A percentile compares a stretch with the other conserved stretches of the same genome.
phyloP scores from a whole-genome alignment of 2,888 invertebrate species.

The Melanostoma scalare region DNA sequence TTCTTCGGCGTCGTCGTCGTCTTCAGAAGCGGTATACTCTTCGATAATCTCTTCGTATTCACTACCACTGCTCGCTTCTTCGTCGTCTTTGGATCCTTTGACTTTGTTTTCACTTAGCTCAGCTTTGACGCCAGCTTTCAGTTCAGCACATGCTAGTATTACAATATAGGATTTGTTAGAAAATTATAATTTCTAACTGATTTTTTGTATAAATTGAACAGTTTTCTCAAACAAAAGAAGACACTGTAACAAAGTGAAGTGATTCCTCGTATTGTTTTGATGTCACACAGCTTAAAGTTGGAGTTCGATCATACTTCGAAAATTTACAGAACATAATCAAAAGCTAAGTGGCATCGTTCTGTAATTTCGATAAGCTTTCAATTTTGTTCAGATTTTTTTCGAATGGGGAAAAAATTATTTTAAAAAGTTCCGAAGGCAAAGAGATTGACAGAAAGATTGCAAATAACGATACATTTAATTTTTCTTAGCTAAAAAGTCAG shows the following conservation, averaged over 20 bases:
- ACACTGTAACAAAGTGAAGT: constrained; percentile 22
- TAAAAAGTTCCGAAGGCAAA: too few relatives aligned
- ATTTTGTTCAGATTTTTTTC: too few relatives aligned
- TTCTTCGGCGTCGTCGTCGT: constrained; percentile 74
- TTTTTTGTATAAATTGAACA: constrained; percentile 17
- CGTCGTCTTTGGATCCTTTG: constrained; percentile 55
- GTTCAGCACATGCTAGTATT: constrained; percentile 83
- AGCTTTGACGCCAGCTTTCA: constrained; percentile 82
- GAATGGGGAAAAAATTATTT: too few relatives aligned
- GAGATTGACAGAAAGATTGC: too few relatives aligned
- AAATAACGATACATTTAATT: too few relatives aligned
- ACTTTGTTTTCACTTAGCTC: constrained; percentile 75
- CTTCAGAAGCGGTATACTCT: constrained; percentile 80
- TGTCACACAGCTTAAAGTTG: constrained; percentile 33
- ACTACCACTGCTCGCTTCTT: constrained; percentile 79
- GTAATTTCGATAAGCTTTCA: too few relatives aligned
- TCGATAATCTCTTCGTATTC: constrained; percentile 81
- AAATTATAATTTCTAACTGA: constrained; percentile 10
- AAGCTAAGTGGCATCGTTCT: too few relatives aligned
- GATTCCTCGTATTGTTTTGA: constrained; percentile 1
- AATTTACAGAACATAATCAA: too few relatives aligned
- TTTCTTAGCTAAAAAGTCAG: too few relatives aligned
- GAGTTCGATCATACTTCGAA: too few relatives aligned
- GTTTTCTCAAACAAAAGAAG: constrained; percentile 36
- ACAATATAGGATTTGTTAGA: constrained; percentile 33